phyloP scores from a whole-genome alignment of 2,113 vertebrate species.

The Austrofundulus limnaeus region DNA sequence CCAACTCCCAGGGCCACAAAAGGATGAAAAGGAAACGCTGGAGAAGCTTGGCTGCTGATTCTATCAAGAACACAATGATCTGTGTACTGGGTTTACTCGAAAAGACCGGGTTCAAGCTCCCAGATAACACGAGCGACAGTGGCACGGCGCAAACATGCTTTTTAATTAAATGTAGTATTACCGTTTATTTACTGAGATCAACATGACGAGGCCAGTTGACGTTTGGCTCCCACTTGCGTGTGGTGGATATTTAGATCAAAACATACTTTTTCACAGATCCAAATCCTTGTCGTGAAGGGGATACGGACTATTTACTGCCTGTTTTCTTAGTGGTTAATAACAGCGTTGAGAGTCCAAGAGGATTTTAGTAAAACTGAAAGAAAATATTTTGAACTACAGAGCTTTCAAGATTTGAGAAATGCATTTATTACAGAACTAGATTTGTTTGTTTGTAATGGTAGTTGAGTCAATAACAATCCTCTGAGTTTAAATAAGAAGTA shows the following conservation, averaged over 20 bases:
- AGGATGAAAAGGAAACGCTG: slow-evolving; percentile 17
- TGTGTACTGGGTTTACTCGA: slow-evolving; percentile 19
- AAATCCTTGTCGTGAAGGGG: background rate
- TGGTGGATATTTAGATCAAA: background rate
- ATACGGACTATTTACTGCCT: fast-evolving
- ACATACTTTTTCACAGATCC: background rate
- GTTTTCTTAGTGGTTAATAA: background rate
- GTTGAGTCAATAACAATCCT: no score
- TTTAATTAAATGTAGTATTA: background rate
- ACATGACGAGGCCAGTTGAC: fast-evolving
- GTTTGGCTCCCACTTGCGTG: slow-evolving; percentile 11
- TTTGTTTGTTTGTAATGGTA: no score
- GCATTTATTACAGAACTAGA: no score
- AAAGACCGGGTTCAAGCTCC: background rate
- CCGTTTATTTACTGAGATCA: background rate
- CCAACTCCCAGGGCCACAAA: slow-evolving; percentile 19
- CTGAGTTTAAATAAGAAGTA: no score
- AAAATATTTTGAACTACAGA: no score
- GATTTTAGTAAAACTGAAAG: no score
- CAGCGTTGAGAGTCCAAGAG: background rate
- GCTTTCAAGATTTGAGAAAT: no score
- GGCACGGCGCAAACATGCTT: background rate
- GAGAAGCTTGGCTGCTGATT: slow-evolving; percentile 19
- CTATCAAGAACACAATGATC: slow-evolving; percentile 2
- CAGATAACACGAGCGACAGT: background rate